These are phyloP conservation scores for Listronotus oregonensis DNA, from an alignment of 1,140 invertebrate species.

Conservation along the genomic window DNA sequence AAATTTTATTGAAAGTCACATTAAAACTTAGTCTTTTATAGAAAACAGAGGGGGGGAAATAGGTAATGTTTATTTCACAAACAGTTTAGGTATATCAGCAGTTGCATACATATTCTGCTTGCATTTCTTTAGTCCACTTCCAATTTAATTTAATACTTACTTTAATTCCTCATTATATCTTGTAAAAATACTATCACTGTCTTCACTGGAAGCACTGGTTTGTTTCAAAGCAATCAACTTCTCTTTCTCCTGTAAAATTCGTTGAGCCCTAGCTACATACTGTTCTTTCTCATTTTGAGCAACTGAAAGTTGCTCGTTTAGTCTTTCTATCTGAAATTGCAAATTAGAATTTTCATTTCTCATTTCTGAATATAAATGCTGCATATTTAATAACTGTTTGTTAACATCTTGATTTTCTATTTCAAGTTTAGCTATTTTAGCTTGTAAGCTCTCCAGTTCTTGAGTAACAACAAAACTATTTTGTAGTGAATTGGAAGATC, in stretches of 20 bases:
- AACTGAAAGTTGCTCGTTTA: constrained; percentile 63
- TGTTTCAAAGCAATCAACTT: constrained; percentile 63
- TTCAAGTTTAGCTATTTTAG: constrained; percentile 51
- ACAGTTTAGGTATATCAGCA: no score
- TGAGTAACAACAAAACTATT: constrained; percentile 44
- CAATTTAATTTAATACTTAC: constrained; percentile 32
- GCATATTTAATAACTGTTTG: constrained; percentile 57
- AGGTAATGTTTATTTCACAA: no score
- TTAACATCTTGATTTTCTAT: constrained; percentile 56
- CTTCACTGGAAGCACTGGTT: constrained; percentile 32
- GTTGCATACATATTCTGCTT: no score
- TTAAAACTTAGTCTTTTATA: no score
- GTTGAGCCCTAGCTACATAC: constrained; percentile 73
- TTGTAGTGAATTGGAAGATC: constrained; percentile 21
- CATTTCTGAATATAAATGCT: constrained; percentile 50
- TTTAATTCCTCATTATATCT: constrained; percentile 49
- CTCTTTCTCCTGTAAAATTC: constrained; percentile 79
- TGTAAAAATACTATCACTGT: constrained; percentile 37
- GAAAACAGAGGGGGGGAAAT: no score
- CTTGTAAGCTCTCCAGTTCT: constrained; percentile 50
- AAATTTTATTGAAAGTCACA: no score
- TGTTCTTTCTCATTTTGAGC: constrained; percentile 69
- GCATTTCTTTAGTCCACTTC: no score
- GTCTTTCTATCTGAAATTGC: constrained; percentile 56
- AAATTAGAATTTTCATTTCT: constrained; percentile 49